These are phyloP conservation scores for Myrmecobius fasciatus DNA, from an alignment of 2,113 vertebrate species.

Conservation along the genomic window DNA sequence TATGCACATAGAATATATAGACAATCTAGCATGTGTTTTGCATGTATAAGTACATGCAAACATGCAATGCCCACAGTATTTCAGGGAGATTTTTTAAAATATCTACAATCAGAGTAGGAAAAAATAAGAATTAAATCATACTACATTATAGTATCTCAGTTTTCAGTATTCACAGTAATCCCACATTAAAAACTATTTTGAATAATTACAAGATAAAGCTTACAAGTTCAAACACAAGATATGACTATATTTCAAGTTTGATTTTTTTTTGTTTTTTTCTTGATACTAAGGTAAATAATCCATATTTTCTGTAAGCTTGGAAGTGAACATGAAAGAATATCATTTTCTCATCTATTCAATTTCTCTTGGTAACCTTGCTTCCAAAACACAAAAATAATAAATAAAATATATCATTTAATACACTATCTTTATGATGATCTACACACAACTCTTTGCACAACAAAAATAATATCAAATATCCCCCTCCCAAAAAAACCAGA, in stretches of 20 bases:
- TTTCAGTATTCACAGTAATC: conserved; percentile 22
- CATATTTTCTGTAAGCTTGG: conserved; percentile 11
- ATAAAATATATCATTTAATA: conserved; percentile 21
- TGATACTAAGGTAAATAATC: conserved; percentile 10
- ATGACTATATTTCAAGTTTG: not conserved
- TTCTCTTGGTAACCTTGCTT: not conserved
- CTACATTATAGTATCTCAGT: not conserved
- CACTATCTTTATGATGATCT: not conserved
- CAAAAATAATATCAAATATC: conserved; percentile 25
- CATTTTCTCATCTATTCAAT: not conserved
- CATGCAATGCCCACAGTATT: not conserved
- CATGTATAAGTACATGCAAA: not conserved
- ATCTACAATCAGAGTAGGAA: conserved; percentile 20
- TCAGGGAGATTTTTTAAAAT: conserved; percentile 41
- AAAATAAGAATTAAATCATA: conserved; percentile 51
- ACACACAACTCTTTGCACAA: conserved; percentile 13
- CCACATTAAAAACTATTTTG: conserved; percentile 23
- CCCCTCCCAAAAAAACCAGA: conserved; percentile 1
- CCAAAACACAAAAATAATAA: conserved; percentile 12
- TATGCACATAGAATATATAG: not conserved
- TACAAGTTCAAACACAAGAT: conserved; percentile 15
- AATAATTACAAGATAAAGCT: conserved; percentile 6
- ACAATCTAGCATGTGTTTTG: not conserved
- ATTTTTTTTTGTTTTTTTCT: conserved; percentile 38
- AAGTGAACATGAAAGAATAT: conserved; percentile 20